Conservation (phyloP, 2,888 invertebrate genomes). For the Eilema griseolum region DNA sequence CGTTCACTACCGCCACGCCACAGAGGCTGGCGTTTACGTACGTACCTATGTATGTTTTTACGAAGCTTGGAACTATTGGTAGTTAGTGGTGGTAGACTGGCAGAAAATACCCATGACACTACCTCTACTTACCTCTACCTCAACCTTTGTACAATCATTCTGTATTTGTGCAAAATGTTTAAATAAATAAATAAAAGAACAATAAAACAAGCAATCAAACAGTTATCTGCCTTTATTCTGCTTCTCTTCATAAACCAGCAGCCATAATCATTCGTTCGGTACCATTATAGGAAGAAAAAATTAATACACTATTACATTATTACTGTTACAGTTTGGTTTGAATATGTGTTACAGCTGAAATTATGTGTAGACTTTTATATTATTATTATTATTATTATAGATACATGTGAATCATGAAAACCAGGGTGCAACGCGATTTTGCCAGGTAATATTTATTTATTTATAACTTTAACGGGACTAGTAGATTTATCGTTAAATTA, state of each 20-base stretch:
- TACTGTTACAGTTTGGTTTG: conserved; percentile 85
- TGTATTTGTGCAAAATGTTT: no score
- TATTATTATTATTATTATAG: conserved; percentile 83
- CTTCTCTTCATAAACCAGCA: conserved; percentile 83
- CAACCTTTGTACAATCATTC: no score
- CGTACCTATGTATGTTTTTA: no score
- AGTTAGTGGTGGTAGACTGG: no score
- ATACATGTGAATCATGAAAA: conserved; percentile 85
- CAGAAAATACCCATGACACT: no score
- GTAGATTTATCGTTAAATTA: conserved; percentile 81
- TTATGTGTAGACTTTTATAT: conserved; percentile 82
- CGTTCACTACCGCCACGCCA: no score
- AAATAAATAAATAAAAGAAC: no score
- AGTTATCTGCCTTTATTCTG: conserved; percentile 87
- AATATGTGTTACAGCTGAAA: conserved; percentile 86
- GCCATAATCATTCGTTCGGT: conserved; percentile 85
- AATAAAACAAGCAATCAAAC: conserved; percentile 84
- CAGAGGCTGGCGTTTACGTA: no score
- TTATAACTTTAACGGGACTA: conserved; percentile 81
- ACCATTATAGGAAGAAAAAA: conserved; percentile 86
- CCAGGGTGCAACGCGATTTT: conserved; percentile 84
- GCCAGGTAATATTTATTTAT: conserved; percentile 69
- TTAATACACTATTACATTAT: conserved; percentile 83
- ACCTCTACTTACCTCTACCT: no score
- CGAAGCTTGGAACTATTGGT: no score